Base-by-base conservation (phyloP, 2,113 vertebrate species). In the Pteropus alecto region DNA sequence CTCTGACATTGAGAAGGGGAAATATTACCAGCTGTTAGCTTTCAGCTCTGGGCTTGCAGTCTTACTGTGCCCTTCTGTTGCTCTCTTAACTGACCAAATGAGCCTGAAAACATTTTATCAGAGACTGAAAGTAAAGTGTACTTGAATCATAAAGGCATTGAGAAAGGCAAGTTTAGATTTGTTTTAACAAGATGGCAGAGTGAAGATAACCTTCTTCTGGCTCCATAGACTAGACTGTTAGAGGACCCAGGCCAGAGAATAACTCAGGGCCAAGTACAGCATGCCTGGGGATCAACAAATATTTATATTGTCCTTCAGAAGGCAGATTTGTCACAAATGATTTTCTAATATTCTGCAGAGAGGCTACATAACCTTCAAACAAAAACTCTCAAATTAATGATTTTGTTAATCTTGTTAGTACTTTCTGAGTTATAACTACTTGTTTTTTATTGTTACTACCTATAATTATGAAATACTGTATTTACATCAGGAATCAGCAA, bases 1-100 rank as follows among this genome's bases (percentile, higher is more conserved):
- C 92, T 95, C 73, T 89, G 94, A 95, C 82, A 82, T 92, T 87
- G 67, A 71, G 65, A 71, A 92, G 77, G 54, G 63, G 94, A 97
- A 93, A 84, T n/a, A 56, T 76, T 9, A 41, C 79, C 38, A 70
- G 65, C 33, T 33, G 5, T 83, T 38, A 68, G 41, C 71, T 38
- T 76, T 78, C 76, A 61, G 54, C 51, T 38, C 56, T 70, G 6
- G 51, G 9, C 26, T 81, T 51, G 51, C 33, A 16, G 35, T 68
- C 41, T 81, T 58, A 11, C 60, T 67, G 11, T 77, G 26, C 51
- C 30, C 21, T 82, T 28, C 54, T 83, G 3, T 35, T 87, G n/a
- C 33, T 95, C 30, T 68, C 1, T 78, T 61, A 71, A 41, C 67
- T 90, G 2, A 86, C 26, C 73, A 79, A 21, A 13, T 68, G 18